Evolutionary conservation across 1,140 invertebrate species (phyloP), one percentile per base, ranked within the genome.

Genomic region (Drosophila pectinifera): DNA sequence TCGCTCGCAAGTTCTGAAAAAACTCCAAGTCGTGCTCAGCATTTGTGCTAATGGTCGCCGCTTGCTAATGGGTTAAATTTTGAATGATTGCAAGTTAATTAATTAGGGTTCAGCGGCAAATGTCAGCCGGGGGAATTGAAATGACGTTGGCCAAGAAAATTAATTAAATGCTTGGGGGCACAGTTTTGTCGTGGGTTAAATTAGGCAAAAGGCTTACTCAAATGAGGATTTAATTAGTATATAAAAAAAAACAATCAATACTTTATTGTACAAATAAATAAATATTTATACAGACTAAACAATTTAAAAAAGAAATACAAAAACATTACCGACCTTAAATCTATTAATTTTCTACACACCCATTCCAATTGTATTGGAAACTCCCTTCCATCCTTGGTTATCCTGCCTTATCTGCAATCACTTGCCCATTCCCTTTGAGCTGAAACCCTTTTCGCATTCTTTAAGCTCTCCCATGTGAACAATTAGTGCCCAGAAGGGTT

Each of bases 401-500:
- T 31, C 28, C 54, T 38, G n/a, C 3, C n/a, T 20, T 36, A 67
- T 65, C 59, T 20, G 61, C 59, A 65, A 22, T 22, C 24, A 41
- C 55, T 59, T 41, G 53, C 24, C 36, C 36, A 68, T 42, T 68
- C 64, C 61, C 11, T 68, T 68, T 68, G 61, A 65, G n/a, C 4
- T 1, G 26, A 11, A 46, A 72, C 64, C 68, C 49, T 74, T 73
- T 64, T 55, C 48, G 36, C 42, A 64, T 74, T 74, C 49, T 54
- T 55, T 31, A 70, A 82, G 67, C 43, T 73, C 83, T 85, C 82
- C 82, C 83, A 75, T 74, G 82, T 81, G 82, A 14, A 74, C 78
- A 88, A 85, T 85, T 85, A 85, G 83, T 78, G 82, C 36, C 18
- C 56, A 73, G 48, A 86, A 74, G 78, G 82, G 79, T 61, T 78